Evolutionary conservation across 92 coral and sea anemone genomes (phyloP).

Genomic region (Zoanthus sociatus): DNA sequence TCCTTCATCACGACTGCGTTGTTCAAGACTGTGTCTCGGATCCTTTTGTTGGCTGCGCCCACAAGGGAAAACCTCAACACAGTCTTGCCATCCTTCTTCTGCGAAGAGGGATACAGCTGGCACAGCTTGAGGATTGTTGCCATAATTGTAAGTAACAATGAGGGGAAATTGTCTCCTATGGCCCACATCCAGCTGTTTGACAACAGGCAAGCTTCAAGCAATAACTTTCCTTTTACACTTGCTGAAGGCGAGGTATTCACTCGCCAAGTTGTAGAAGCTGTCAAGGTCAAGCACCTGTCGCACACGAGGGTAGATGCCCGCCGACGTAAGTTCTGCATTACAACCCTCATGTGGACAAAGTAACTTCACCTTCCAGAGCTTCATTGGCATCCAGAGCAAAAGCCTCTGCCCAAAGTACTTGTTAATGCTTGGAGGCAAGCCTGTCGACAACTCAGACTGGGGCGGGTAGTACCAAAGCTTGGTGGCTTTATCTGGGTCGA

Average conservation of each 20-base stretch:
- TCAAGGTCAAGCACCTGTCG: constrained; percentile 53
- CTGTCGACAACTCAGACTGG: constrained; percentile 27
- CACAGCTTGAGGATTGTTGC: constrained; percentile 12
- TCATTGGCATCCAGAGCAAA: neutral
- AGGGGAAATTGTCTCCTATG: constrained; percentile 22
- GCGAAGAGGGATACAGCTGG: neutral
- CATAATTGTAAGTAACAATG: neutral
- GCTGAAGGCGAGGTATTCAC: too few relatives aligned
- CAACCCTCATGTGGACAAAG: constrained; percentile 58
- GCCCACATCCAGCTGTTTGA: neutral
- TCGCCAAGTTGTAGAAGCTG: constrained; percentile 6
- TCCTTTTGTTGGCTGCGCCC: constrained; percentile 6
- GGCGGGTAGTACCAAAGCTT: neutral
- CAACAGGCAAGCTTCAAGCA: neutral
- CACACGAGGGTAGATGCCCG: neutral
- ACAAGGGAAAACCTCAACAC: constrained; percentile 31
- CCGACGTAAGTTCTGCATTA: neutral
- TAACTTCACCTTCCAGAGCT: constrained; percentile 62
- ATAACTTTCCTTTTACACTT: too few relatives aligned
- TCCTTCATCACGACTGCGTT: constrained; percentile 23
- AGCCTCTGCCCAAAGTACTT: neutral
- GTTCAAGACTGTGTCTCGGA: constrained; percentile 8
- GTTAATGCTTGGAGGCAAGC: constrained; percentile 48
- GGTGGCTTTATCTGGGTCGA: too few relatives aligned
- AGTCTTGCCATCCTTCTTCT: constrained; percentile 16